These are phyloP conservation scores for Ophiothrix spiculata DNA, from an alignment of 35 echinoderm and acorn worm genomes.

Conservation along the genomic window DNA sequence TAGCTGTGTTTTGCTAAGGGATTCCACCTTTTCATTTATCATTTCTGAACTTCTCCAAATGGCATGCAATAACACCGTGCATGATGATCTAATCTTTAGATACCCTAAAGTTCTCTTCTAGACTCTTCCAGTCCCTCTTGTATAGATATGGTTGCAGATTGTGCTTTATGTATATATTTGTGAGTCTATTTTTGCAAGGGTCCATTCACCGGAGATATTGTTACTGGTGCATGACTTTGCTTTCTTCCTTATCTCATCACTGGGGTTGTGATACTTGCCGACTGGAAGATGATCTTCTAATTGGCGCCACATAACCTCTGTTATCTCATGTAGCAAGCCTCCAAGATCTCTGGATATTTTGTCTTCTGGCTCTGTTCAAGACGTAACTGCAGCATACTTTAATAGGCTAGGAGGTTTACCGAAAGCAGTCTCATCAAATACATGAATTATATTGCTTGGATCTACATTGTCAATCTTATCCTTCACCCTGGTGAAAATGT, in stretches of 20 bases:
- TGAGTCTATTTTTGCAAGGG: slow-evolving; percentile 17
- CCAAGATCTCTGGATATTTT: background rate
- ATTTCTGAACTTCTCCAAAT: background rate
- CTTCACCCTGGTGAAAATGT: background rate
- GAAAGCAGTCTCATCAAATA: background rate
- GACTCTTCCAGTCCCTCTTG: slow-evolving; percentile 4
- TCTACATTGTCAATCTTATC: background rate
- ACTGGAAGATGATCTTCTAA: slow-evolving; percentile 23
- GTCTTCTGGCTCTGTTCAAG: background rate
- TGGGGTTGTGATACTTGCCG: slow-evolving; percentile 17
- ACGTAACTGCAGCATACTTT: background rate
- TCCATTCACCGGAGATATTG: slow-evolving; percentile 23
- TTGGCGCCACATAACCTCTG: slow-evolving; percentile 14
- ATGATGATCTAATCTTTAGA: slow-evolving; percentile 7
- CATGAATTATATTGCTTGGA: background rate
- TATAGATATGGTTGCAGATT: background rate
- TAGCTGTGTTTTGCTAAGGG: background rate
- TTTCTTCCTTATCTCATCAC: background rate
- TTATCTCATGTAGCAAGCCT: background rate
- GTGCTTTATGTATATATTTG: background rate
- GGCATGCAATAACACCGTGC: background rate
- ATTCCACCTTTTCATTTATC: background rate
- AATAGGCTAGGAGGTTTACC: background rate
- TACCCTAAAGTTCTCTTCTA: background rate
- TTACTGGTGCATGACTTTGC: slow-evolving; percentile 6